phyloP scores from a whole-genome alignment of 2,888 invertebrate genomes.

The Himalopsyche tibetana region DNA sequence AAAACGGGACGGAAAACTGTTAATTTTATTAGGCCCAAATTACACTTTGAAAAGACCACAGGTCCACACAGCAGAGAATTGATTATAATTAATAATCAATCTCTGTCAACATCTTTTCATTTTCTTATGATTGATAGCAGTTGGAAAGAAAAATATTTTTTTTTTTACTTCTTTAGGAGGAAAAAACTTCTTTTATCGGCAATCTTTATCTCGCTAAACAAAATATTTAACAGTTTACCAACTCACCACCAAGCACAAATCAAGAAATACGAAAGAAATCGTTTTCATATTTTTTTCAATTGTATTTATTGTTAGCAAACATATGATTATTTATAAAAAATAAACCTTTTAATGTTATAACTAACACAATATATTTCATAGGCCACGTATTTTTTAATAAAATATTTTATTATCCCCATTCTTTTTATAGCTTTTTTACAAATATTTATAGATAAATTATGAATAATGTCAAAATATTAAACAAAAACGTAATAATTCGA shows the following conservation, averaged over 20 bases:
- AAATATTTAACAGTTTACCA: constrained; percentile 19
- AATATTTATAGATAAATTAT: too few species aligned
- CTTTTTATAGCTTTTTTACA: too few species aligned
- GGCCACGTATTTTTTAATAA: too few species aligned
- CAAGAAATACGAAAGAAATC: neutral
- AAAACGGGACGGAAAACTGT: neutral
- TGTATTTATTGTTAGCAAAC: neutral
- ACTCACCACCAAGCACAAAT: neutral
- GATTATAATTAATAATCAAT: constrained; percentile 32
- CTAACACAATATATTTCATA: too few species aligned
- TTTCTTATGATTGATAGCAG: neutral
- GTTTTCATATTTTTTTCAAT: neutral
- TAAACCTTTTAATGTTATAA: too few species aligned
- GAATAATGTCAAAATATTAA: too few species aligned
- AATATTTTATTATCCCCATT: too few species aligned
- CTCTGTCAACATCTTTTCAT: constrained; percentile 13
- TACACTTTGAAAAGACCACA: neutral
- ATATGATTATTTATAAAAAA: too few species aligned
- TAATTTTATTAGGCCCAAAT: neutral
- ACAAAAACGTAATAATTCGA: too few species aligned
- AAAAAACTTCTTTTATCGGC: constrained; percentile 7
- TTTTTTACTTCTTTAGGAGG: neutral
- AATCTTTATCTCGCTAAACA: constrained; percentile 4
- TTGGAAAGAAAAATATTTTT: constrained; percentile 4
- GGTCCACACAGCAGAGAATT: neutral